Conservation (phyloP, 2,797 vertebrate species). For the Sebastes jordani region DNA sequence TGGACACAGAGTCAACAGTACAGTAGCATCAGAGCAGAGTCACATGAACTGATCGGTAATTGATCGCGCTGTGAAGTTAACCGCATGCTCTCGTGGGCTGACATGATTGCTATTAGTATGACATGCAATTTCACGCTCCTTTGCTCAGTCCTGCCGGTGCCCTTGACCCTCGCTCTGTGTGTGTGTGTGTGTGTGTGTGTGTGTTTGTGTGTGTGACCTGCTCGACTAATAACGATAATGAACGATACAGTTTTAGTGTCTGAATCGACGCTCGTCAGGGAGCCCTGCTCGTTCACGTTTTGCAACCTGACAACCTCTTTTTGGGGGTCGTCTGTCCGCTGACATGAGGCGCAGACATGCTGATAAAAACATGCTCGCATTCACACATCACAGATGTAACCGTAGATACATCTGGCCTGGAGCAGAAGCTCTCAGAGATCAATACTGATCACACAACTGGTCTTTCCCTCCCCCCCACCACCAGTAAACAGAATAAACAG, state of each 20-base stretch:
- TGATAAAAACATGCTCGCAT: not conserved
- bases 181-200: not conserved
- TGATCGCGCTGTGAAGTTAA: slow-evolving; percentile 34
- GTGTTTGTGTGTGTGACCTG: not conserved
- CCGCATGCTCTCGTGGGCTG: not conserved
- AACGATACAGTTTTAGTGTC: not conserved
- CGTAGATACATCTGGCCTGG: slow-evolving; percentile 29
- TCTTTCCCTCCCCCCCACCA: slow-evolving; percentile 15
- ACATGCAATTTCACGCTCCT: slow-evolving; percentile 56
- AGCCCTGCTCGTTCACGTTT: not conserved
- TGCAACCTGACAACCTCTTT: not conserved
- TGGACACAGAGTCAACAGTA: not conserved
- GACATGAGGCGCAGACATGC: not conserved
- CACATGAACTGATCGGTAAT: slow-evolving; percentile 11
- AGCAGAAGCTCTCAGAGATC: slow-evolving; percentile 57
- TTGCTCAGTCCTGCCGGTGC: slow-evolving; percentile 12
- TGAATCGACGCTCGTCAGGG: not conserved
- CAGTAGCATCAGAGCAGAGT: not conserved
- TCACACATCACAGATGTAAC: slow-evolving; percentile 5
- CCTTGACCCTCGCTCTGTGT: slow-evolving; percentile 34
- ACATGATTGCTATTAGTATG: slow-evolving; percentile 22
- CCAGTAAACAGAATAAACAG: slow-evolving; percentile 1
- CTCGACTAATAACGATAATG: not conserved
- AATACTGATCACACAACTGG: slow-evolving; percentile 58
- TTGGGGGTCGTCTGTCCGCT: slow-evolving; percentile 1